phyloP scores from a whole-genome alignment of 1,140 invertebrate species.

The Drosophila gunungcola region DNA sequence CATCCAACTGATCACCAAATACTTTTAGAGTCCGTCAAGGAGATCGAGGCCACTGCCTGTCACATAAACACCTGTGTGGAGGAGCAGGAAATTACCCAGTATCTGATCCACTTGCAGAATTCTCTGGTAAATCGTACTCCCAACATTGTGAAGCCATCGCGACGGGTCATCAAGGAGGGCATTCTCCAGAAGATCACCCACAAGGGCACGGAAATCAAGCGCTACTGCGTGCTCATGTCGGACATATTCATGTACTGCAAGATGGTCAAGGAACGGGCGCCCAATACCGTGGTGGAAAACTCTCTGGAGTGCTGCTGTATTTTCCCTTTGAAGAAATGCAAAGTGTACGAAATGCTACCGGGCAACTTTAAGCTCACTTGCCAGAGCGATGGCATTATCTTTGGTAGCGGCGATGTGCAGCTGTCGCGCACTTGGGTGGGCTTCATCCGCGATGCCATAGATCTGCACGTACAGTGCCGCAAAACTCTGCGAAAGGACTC shows the following conservation, averaged over 20 bases:
- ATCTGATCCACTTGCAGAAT: conserved; percentile 89
- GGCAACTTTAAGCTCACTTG: conserved; percentile 87
- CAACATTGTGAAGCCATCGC: conserved; percentile 88
- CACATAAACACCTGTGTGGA: conserved; percentile 90
- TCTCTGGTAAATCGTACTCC: conserved; percentile 87
- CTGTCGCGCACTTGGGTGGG: conserved; percentile 87
- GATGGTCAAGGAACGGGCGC: conserved; percentile 74
- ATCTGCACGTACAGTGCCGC: conserved; percentile 86
- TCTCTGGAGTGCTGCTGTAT: conserved; percentile 87
- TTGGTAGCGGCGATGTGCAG: conserved; percentile 86
- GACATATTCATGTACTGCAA: conserved; percentile 88
- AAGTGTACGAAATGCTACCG: conserved; percentile 86
- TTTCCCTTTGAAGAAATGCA: conserved; percentile 88
- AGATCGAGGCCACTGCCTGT: conserved; percentile 88
- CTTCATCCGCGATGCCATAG: conserved; percentile 86
- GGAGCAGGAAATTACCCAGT: conserved; percentile 90
- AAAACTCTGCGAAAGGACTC: conserved; percentile 88
- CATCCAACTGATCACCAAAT: not conserved
- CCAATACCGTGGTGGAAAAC: conserved; percentile 84
- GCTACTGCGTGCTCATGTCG: conserved; percentile 86
- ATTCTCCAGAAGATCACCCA: conserved; percentile 88
- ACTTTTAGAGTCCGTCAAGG: conserved; percentile 86
- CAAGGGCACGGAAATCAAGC: conserved; percentile 84
- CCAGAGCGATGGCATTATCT: conserved; percentile 86
- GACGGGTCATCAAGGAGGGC: conserved; percentile 90